Conservation (phyloP, 2,797 vertebrate species). For the Meriones psammophilus region DNA sequence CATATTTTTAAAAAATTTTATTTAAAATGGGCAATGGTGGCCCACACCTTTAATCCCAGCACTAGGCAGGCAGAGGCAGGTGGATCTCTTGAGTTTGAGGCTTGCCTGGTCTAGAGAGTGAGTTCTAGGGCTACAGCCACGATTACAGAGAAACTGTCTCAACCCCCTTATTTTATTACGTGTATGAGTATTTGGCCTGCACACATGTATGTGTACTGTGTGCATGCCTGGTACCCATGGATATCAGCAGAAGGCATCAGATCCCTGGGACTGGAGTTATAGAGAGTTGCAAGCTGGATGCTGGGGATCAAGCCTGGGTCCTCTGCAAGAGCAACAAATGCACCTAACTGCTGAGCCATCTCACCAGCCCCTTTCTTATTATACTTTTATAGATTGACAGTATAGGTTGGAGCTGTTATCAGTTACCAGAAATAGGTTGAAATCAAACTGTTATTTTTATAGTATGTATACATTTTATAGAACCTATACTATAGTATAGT, state of each 20-base stretch:
- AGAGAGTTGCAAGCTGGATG: not conserved
- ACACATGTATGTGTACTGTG: not conserved
- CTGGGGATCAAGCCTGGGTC: too few species aligned
- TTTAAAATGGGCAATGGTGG: not conserved
- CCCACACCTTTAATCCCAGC: not conserved
- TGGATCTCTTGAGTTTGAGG: not conserved
- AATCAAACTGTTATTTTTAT: slow-evolving; percentile 32
- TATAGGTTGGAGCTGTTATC: slow-evolving; percentile 29
- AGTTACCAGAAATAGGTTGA: slow-evolving; percentile 35
- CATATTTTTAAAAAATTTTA: not conserved
- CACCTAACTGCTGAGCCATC: not conserved
- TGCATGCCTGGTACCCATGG: not conserved
- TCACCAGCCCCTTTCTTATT: not conserved
- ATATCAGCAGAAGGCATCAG: not conserved
- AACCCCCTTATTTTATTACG: not conserved
- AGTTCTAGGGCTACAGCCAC: not conserved
- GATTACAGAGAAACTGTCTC: not conserved
- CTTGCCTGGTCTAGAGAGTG: not conserved
- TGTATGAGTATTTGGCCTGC: not conserved
- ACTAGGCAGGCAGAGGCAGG: not conserved
- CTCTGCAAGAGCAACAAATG: not conserved
- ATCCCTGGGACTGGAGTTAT: not conserved
- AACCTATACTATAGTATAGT: too few species aligned
- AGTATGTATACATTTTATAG: slow-evolving; percentile 4
- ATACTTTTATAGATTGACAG: not conserved